Evolutionary conservation across 2,888 invertebrate species (phyloP).

Genomic region (Plemyria rubiginata): DNA sequence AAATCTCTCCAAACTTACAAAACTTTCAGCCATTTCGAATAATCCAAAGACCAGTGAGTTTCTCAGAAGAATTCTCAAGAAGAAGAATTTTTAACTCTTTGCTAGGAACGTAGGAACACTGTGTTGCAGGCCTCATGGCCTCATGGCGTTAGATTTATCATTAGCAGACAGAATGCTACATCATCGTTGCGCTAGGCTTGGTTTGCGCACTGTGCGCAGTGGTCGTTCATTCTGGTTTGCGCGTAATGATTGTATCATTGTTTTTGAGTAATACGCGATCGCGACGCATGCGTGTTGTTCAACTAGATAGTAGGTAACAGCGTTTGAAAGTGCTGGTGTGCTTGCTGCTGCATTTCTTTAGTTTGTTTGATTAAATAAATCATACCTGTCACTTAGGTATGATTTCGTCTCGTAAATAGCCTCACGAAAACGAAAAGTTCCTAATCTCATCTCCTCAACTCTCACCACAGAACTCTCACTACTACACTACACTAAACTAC

Average conservation of each 20-base stretch:
- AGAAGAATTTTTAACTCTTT: too few relatives aligned
- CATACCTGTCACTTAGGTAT: too few relatives aligned
- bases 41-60: neutral
- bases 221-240: slow-evolving; percentile 4
- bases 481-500: too few relatives aligned
- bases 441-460: too few relatives aligned
- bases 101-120: too few relatives aligned
- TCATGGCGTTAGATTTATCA: too few relatives aligned
- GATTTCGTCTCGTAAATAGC: too few relatives aligned
- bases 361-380: too few relatives aligned
- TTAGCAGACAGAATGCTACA: neutral
- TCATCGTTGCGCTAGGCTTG: slow-evolving; percentile 4
- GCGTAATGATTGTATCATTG: neutral
- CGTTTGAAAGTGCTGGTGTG: too few relatives aligned
- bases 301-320: neutral
- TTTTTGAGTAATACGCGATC: neutral
- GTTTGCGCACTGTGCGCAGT: slow-evolving; percentile 9
- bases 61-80: neutral
- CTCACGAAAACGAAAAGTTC: too few relatives aligned
- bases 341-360: too few relatives aligned
- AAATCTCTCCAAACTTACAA: slow-evolving; percentile 70
- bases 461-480: too few relatives aligned
- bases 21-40: slow-evolving; percentile 45
- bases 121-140: neutral
- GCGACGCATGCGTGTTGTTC: slow-evolving; percentile 19